Evolutionary conservation across 2,797 vertebrate species (phyloP).

Genomic region (Mastacembelus armatus): DNA sequence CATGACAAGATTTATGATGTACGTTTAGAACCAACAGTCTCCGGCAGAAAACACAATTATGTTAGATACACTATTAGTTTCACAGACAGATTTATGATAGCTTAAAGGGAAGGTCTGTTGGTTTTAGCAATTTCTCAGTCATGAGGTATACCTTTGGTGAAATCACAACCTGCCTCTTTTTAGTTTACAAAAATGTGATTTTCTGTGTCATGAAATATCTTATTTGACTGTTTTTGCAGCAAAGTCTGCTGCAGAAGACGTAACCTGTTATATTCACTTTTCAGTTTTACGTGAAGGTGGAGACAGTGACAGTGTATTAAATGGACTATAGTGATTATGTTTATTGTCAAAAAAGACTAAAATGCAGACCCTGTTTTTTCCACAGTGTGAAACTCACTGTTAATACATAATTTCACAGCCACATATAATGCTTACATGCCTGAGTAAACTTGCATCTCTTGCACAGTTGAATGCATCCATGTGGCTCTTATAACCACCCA

Average conservation of each 20-base stretch:
- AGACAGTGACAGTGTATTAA: no score
- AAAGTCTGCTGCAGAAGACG: neutral
- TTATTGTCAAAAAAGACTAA: no score
- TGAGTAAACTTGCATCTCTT: slow-evolving; percentile 20
- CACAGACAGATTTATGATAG: neutral
- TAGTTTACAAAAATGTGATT: neutral
- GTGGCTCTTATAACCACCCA: slow-evolving; percentile 37
- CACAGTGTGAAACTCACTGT: neutral
- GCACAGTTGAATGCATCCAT: slow-evolving; percentile 19
- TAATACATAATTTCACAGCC: slow-evolving; percentile 26
- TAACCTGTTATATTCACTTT: neutral
- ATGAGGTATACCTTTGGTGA: neutral
- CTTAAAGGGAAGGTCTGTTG: neutral
- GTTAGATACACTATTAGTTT: neutral
- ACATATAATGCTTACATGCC: slow-evolving; percentile 17
- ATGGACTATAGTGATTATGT: no score
- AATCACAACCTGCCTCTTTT: neutral
- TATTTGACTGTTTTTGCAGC: neutral
- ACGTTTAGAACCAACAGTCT: neutral
- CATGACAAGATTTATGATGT: neutral
- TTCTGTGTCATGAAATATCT: no score
- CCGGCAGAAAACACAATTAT: neutral
- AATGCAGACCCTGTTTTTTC: slow-evolving; percentile 6
- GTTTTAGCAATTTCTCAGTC: neutral
- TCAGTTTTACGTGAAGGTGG: no score